Evolutionary conservation across 2,113 vertebrate genomes (phyloP), one percentile per base, ranked within the genome.

Genomic region (Leptodactylus fuscus): DNA sequence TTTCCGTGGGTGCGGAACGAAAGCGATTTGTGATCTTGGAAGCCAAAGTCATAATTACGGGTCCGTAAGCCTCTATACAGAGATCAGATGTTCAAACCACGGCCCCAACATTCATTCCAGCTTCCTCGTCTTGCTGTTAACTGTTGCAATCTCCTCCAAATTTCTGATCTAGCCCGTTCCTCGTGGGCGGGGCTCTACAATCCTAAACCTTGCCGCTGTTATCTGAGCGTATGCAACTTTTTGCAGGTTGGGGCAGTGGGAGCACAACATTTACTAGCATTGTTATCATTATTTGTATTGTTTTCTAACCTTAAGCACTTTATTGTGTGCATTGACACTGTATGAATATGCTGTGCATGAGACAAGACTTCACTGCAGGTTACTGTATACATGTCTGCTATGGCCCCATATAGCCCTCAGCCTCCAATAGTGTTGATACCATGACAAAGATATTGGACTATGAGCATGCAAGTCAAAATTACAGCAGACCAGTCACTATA

Each of bases 11-110:
- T 81, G 79, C 11, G 79, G 38, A 18, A 32, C 79, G 29, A 81
- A 81, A 81, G 44, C 22, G 5, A 65, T 81, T 27, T 81, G 79
- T 69, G 79, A 81, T 60, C 41, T 67, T 29, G 79, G 79, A 48
- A 81, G 79, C 10, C 60, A 69, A 32, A 67, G 16, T 22, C 79
- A 67, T n/a, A 46, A 81, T 29, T 81, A 22, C n/a, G 79, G 79
- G 20, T 5, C 2, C 1, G 32, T 48, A 9, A 67, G 3, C 1
- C 38, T 69, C 41, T 18, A 1, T 16, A 81, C 38, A 20, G 79
- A 81, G 8, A 65, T 81, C 8, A 67, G 16, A 0, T 81, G 79
- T 29, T 32, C 79, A 11, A 81, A 32, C 18, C 41, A 20, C 18
- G 53, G 79, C 65, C 34, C 32, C 34, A 34, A 9, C 34, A 9